phyloP scores from a whole-genome alignment of 2,113 vertebrate genomes.

The Dicentrarchus labrax region DNA sequence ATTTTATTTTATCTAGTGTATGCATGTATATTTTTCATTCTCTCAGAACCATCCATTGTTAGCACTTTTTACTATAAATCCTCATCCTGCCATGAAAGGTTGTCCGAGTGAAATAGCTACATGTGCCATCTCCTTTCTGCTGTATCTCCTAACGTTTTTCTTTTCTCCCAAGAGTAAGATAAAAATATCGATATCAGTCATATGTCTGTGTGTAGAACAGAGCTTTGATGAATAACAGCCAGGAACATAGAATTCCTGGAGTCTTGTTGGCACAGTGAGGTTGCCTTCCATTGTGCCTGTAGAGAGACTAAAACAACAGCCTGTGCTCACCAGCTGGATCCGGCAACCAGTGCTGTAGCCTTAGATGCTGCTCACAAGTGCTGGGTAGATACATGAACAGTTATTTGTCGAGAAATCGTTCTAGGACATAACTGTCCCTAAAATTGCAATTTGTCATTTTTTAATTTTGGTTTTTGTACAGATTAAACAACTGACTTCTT shows the following conservation, averaged over 20 bases:
- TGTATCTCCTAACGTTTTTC: neutral
- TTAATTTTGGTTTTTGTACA: no score
- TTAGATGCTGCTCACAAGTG: no score
- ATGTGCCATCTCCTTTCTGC: neutral
- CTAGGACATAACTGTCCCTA: no score
- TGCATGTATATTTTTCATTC: neutral
- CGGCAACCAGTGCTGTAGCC: neutral
- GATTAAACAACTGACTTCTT: neutral
- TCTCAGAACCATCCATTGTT: neutral
- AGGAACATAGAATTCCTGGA: neutral
- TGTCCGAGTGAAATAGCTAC: neutral
- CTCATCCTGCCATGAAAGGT: neutral
- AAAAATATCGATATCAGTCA: neutral
- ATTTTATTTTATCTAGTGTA: neutral
- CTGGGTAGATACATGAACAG: no score
- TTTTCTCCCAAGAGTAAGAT: neutral
- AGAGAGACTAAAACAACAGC: neutral
- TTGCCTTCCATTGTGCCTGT: neutral
- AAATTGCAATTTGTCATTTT: no score
- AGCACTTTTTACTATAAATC: neutral
- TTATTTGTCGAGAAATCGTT: no score
- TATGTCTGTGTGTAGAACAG: neutral
- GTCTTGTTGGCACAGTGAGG: neutral
- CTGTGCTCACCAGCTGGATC: neutral
- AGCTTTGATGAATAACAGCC: slow-evolving; percentile 9